Conservation (phyloP, 2,888 invertebrate species). For the Dryomyza anilis region DNA sequence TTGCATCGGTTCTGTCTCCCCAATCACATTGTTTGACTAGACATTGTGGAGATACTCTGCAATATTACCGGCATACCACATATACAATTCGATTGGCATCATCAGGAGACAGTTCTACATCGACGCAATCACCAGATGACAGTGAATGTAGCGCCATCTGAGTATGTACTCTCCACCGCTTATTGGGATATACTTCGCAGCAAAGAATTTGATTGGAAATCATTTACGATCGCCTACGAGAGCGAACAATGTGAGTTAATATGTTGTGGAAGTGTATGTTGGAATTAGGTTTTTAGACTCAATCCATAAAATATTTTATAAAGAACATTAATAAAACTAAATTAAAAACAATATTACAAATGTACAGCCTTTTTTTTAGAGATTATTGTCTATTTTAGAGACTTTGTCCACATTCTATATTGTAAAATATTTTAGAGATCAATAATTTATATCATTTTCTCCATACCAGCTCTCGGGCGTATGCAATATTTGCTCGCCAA, state of each 20-base stretch:
- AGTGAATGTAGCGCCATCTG: conserved; percentile 75
- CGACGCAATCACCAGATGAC: conserved; percentile 64
- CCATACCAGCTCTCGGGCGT: conserved; percentile 64
- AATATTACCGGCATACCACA: conserved; percentile 70
- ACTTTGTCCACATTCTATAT: not conserved
- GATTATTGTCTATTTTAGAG: not conserved
- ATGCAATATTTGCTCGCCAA: conserved; percentile 79
- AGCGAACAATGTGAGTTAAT: conserved; percentile 70
- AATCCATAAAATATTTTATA: no score
- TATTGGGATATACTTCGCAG: conserved; percentile 73
- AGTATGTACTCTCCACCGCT: conserved; percentile 71
- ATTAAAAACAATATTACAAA: not conserved
- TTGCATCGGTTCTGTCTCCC: not conserved
- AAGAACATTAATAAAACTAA: no score
- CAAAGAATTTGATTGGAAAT: conserved; percentile 72
- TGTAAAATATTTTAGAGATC: not conserved
- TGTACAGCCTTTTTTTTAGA: not conserved
- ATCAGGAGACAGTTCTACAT: conserved; percentile 57
- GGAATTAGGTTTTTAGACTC: no score
- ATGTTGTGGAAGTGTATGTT: not conserved
- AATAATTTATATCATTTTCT: not conserved
- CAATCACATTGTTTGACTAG: conserved; percentile 36
- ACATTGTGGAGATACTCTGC: conserved; percentile 65
- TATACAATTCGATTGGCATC: conserved; percentile 68
- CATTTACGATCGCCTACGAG: conserved; percentile 83